Evolutionary conservation across 2,888 invertebrate species (phyloP), one percentile per base, ranked within the genome.

Genomic region (Ephialtes manifestator): DNA sequence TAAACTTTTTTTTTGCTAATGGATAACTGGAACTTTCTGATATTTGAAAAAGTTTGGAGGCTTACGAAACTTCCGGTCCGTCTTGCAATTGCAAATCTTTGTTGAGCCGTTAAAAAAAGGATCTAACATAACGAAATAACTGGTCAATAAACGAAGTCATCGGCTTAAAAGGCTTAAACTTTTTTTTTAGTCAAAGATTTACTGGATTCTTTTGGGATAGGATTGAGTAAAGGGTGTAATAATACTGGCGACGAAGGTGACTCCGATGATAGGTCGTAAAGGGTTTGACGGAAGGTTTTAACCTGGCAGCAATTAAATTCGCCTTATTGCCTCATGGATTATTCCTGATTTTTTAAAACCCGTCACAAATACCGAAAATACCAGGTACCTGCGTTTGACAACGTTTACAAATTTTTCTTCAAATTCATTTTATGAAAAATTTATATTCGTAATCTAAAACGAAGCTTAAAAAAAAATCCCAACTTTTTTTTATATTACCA

Each of bases 181-280:
- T 65, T 65, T 65, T 65, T 31, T 60, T 60, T 3, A 39, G 39
- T 39, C 1, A 10, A 55, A 71, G 48, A 10, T 10, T 74, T 46
- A 0, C n/a, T 39, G 28, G 55, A 28, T 58, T 51, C 39, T 35
- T 75, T 39, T 70, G 28, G 18, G 58, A 46, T 35, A 2, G 76
- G 81, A 81, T 78, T 77, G 58, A 65, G 74, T 35, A 70, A 67
- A 67, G 78, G 78, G 74, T 60, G 58, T 20, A 74, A 78, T 74
- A 53, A 68, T 55, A 80, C 46, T 68, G 58, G 55, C 76, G 55
- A 68, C 67, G 35, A 80, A 51, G 77, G 43, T 85, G 81, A 85
- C 86, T 83, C 55, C 81, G 53, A 87, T 83, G 43, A 87, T 87
- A 67, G 81, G 78, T 79, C 79, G 68, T 85, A 85, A 87, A 81